Percentiles rank a stretch among this genome's conserved stretches.
Evolutionary conservation across 2,888 invertebrate species (phyloP).

Genomic region (Sabellastarte sp.): DNA sequence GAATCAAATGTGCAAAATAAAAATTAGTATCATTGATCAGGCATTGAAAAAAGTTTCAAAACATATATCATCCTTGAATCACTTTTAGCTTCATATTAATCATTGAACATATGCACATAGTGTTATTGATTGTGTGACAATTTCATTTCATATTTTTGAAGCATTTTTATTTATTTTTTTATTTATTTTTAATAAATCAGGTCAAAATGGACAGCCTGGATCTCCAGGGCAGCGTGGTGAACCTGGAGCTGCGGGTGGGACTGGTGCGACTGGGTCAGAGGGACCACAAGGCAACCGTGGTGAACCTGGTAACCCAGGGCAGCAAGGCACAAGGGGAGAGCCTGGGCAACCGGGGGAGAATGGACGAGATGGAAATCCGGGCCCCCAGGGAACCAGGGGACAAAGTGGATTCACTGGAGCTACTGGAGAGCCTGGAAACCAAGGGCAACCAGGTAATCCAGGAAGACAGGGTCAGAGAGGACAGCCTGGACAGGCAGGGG

Average conservation of each 20-base stretch:
- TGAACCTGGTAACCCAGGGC: slow-evolving; percentile 8
- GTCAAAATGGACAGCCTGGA: slow-evolving; percentile 18
- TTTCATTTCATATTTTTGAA: no score
- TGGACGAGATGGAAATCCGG: background rate
- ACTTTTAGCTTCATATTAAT: no score
- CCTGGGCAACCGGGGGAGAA: slow-evolving; percentile 11
- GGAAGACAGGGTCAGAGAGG: slow-evolving; percentile 14
- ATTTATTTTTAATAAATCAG: slow-evolving; percentile 11
- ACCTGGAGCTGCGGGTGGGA: slow-evolving; percentile 8
- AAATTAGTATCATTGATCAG: no score
- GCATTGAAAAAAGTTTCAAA: no score
- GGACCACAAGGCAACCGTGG: slow-evolving; percentile 11
- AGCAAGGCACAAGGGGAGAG: slow-evolving; percentile 11
- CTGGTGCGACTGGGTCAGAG: background rate
- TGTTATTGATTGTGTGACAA: no score
- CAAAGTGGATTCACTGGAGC: slow-evolving; percentile 14
- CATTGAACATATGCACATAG: no score
- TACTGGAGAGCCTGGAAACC: slow-evolving; percentile 15
- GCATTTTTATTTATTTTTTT: no score
- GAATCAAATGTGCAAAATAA: no score
- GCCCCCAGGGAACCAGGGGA: slow-evolving; percentile 13
- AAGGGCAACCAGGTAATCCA: background rate
- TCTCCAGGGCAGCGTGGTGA: slow-evolving; percentile 17
- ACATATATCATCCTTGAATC: no score
- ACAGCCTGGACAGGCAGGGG: slow-evolving; percentile 14